phyloP scores from a whole-genome alignment of 2,797 vertebrate species.

The Chrysocyon brachyurus region DNA sequence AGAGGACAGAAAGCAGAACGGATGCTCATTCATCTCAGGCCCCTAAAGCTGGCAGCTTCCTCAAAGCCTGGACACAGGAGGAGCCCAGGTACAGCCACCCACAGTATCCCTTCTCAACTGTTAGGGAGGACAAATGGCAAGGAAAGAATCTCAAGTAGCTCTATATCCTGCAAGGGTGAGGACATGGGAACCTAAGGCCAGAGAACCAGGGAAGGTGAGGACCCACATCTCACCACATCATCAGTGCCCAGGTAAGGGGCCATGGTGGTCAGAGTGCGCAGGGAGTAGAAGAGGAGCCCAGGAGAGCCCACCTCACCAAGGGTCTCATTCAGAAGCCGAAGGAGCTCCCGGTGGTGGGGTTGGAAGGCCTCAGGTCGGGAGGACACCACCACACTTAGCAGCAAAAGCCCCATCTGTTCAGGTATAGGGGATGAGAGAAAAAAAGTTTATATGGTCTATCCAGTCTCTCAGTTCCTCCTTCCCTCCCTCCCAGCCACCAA shows the following conservation, averaged over 20 bases:
- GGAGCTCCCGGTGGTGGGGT: constrained; percentile 91
- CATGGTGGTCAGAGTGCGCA: constrained; percentile 92
- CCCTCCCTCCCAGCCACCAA: not conserved
- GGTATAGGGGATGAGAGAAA: not conserved
- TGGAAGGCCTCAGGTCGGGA: constrained; percentile 92
- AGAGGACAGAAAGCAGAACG: constrained; percentile 12
- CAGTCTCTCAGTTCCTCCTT: not conserved
- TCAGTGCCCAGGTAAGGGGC: constrained; percentile 89
- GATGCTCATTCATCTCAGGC: constrained; percentile 3
- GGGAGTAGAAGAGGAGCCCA: constrained; percentile 92
- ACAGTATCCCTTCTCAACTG: not conserved
- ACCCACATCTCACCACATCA: constrained; percentile 90
- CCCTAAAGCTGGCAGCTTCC: not conserved
- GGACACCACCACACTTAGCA: constrained; percentile 93
- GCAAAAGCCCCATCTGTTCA: constrained; percentile 92
- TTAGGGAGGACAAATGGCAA: constrained; percentile 1
- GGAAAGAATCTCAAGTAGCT: not conserved
- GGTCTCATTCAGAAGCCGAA: constrained; percentile 90
- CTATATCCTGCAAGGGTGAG: not conserved
- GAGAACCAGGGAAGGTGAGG: not conserved
- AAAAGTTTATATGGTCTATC: not conserved
- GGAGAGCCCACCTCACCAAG: constrained; percentile 91
- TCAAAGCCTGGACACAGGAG: not conserved
- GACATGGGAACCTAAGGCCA: fast-evolving
- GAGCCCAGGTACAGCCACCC: not conserved